Conservation (phyloP, 2,888 invertebrate species). For the Lasius fuliginosus region DNA sequence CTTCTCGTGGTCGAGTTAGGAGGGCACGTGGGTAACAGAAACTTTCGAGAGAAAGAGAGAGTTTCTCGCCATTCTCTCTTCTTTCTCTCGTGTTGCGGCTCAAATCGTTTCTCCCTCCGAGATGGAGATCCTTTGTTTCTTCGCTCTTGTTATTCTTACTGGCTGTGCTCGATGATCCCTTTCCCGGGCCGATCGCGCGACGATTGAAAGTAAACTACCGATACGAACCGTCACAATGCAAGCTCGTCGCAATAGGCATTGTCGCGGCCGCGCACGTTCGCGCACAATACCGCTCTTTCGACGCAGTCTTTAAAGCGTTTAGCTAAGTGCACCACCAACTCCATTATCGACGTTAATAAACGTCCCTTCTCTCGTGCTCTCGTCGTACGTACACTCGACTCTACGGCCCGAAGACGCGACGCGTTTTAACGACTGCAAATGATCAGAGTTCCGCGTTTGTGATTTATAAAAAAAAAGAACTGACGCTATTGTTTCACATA, state of each 20-base stretch:
- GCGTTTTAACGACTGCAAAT: constrained; percentile 1
- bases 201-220: constrained; percentile 63
- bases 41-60: constrained; percentile 55
- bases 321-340: constrained; percentile 74
- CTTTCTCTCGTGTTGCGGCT: background rate
- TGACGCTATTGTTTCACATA: background rate
- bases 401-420: background rate
- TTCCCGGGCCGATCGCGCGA: constrained; percentile 34
- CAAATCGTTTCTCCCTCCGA: background rate
- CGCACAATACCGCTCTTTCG: constrained; percentile 58
- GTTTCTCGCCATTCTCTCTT: constrained; percentile 30
- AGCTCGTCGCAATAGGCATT: constrained; percentile 55
- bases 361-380: background rate
- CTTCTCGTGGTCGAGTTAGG: constrained; percentile 57
- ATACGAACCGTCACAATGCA: constrained; percentile 50
- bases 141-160: constrained; percentile 59
- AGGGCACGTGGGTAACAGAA: constrained; percentile 63
- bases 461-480: background rate
- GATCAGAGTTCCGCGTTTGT: background rate
- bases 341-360: constrained; percentile 79
- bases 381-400: background rate
- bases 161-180: constrained; percentile 53
- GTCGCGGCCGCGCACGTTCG: constrained; percentile 54
- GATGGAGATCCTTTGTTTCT: constrained; percentile 24
- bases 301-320: constrained; percentile 75